Base-by-base conservation (phyloP, 2,113 vertebrate genomes). In the Tichodroma muraria region DNA sequence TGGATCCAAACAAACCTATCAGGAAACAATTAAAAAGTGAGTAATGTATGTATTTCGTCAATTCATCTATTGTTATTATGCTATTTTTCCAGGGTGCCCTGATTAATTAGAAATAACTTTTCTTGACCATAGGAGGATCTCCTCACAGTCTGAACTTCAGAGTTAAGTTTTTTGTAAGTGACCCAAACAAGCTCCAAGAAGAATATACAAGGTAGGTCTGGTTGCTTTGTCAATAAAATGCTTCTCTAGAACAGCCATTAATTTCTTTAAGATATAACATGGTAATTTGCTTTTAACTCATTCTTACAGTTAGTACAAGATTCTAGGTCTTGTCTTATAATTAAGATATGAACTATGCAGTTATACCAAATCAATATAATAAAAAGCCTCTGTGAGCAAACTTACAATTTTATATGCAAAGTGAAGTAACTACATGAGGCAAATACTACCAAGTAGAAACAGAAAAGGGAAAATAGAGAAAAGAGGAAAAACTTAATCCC, bases 21-120 rank as follows among this genome's bases (percentile, higher is more conserved):
- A 99, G 99, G 98, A 99, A 99, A 97, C 99, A 99, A 97, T 98
- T 99, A 97, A 99, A 99, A 98, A 98, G 99, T 99, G 97, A 98
- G 99, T 98, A 97, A 97, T 93, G 85, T 90, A 96, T 96, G 93
- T 95, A 88, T 88, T 97, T 96, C 6, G 19, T 85, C 68, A 96
- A 54, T 94, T 96, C 30, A 82, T 95, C 28, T 89, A 28, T 87
- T 22, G 19, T 66, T 95, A 90, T 75, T 96, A 61, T 69, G 75
- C 80, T 89, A 21, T 45, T 95, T 96, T 68, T 69, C 42, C 38
- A 96, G 91, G 89, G 80, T 96, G 75, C 94, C 88, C 70, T 97
- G 79, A 98, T 97, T 97, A 96, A 98, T 97, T 97, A 97, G 95
- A 95, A 94, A 90, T 96, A 94, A 50, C 81, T 89, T 97, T 90